Evolutionary conservation across 2,888 invertebrate genomes (phyloP), one percentile per base, ranked within the genome.

Genomic region (Campoplex capitator): DNA sequence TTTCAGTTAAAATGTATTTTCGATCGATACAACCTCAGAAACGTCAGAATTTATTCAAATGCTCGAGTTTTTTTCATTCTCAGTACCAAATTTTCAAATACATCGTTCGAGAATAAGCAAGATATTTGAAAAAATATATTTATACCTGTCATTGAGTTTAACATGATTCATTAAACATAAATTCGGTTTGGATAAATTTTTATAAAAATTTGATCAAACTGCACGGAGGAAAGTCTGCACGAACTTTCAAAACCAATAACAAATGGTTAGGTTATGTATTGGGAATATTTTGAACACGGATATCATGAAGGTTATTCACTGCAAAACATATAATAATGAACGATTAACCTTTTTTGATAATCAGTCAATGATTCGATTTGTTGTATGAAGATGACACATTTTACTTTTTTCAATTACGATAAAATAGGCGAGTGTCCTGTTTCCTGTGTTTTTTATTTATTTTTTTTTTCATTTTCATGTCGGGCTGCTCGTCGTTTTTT

Each of bases 241-340:
- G 38, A 70, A 28, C 32, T 75, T 80, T 1, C 51, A 67, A 32
- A 48, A 78, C 42, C 16, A 73, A 54, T 83, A 79, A 65, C 79
- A 32, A 1, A 51, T 18, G 3, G 4, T 3, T 51, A 51, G 51
- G 51, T 51, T 51, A 51, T n/a, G 51, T 51, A 18, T 18, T 51
- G 16, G 16, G 3, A 16, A 48, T 48, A 18, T 32, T 83, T 68
- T 78, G 78, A 11, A 13, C 51, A 38, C 6, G 4, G 38, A 38
- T 6, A 6, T 6, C 38, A 38, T 38, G 6, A 56, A 23, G 38
- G 13, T 28, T 28, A 74, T 6, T 18, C 70, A 32, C 35, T 23
- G 23, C 74, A 70, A 23, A 16, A 16, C 18, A 51, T 18, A n/a
- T 7, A 45, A 45, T 13, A 45, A 51, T n/a, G 1, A n/a, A 51